phyloP scores from a whole-genome alignment of 2,888 invertebrate genomes.

The Anarsia innoxiella region DNA sequence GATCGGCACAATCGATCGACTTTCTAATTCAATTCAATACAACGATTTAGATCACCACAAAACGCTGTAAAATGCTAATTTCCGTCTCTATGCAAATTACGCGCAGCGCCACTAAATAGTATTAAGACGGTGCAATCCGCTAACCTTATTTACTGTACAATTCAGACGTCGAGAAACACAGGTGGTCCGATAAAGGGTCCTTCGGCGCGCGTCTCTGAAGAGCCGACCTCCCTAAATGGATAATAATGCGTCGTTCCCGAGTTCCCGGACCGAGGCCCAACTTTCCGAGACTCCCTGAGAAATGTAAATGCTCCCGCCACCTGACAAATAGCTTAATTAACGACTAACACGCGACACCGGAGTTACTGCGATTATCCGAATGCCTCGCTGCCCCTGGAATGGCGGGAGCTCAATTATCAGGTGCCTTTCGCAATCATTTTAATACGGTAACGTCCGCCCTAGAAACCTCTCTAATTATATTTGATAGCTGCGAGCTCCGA shows the following conservation, averaged over 20 bases:
- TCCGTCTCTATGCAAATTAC: constrained; percentile 60
- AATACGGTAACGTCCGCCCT: constrained; percentile 31
- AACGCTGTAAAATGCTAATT: constrained; percentile 61
- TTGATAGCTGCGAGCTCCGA: constrained; percentile 19
- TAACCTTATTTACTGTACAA: constrained; percentile 73
- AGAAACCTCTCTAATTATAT: constrained; percentile 29
- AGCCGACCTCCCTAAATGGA: constrained; percentile 74
- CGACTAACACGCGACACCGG: constrained; percentile 59
- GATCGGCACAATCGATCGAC: constrained; percentile 30
- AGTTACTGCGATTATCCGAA: constrained; percentile 58
- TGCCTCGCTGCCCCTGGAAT: constrained; percentile 27
- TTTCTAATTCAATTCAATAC: constrained; percentile 34
- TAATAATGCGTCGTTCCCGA: constrained; percentile 72
- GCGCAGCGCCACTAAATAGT: constrained; percentile 59
- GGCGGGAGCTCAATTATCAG: constrained; percentile 29
- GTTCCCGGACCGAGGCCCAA: constrained; percentile 42
- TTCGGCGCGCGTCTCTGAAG: constrained; percentile 51
- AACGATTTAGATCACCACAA: constrained; percentile 24
- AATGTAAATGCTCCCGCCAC: constrained; percentile 67
- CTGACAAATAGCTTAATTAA: constrained; percentile 76
- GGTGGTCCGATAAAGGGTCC: constrained; percentile 73
- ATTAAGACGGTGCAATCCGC: constrained; percentile 59
- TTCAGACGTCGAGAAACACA: constrained; percentile 70
- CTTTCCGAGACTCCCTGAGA: constrained; percentile 57
- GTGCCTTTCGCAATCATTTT: constrained; percentile 26